Conservation (phyloP, 2,113 vertebrate species). For the Clinocottus analis region DNA sequence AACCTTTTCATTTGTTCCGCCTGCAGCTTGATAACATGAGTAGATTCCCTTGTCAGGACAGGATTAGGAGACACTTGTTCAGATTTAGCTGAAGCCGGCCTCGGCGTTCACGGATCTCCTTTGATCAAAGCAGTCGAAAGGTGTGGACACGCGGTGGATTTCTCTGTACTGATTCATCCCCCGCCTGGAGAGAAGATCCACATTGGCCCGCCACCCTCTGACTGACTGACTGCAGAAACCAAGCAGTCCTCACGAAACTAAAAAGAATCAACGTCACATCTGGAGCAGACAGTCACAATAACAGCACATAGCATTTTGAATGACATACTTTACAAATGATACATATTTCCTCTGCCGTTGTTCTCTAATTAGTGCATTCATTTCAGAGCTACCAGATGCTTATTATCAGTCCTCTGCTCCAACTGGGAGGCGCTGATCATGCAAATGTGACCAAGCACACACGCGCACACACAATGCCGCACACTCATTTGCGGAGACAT, state of each 20-base stretch:
- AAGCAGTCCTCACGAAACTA: background rate
- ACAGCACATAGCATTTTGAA: constrained; percentile 39
- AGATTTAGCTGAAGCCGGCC: constrained; percentile 60
- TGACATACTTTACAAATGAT: constrained; percentile 20
- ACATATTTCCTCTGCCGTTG: background rate
- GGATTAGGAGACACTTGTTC: constrained; percentile 76
- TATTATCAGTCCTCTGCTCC: constrained; percentile 48
- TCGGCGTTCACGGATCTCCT: constrained; percentile 59
- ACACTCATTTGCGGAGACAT: constrained; percentile 7
- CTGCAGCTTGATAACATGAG: constrained; percentile 35
- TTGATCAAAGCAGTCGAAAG: constrained; percentile 72
- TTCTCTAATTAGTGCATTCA: constrained; percentile 62
- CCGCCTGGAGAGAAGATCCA: constrained; percentile 43
- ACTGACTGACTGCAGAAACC: constrained; percentile 7
- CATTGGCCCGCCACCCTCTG: constrained; percentile 29
- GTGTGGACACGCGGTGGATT: constrained; percentile 51
- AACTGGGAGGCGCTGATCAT: constrained; percentile 29
- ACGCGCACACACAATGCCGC: background rate
- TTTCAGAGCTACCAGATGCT: constrained; percentile 57
- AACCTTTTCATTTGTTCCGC: constrained; percentile 2
- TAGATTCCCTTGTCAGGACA: constrained; percentile 52
- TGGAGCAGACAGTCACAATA: constrained; percentile 29
- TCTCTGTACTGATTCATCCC: constrained; percentile 56
- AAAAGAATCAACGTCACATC: background rate
- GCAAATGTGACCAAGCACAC: constrained; percentile 15